These are phyloP conservation scores for Musca vetustissima DNA, from an alignment of 1,140 invertebrate genomes.

Conservation along the genomic window DNA sequence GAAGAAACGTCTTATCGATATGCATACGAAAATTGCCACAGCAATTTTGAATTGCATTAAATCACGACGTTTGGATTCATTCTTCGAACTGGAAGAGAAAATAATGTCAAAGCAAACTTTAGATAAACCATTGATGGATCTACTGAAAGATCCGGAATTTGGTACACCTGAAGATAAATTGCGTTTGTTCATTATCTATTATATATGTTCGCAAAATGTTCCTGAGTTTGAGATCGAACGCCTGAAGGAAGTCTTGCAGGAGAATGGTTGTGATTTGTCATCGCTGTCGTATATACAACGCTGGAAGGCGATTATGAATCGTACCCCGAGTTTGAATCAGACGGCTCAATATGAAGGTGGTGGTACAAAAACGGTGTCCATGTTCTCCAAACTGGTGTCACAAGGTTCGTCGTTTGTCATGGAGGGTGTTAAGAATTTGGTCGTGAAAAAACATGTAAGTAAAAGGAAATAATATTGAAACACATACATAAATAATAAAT, in stretches of 20 bases:
- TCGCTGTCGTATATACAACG: slow-evolving; percentile 84
- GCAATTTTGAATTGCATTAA: slow-evolving; percentile 91
- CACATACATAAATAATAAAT: not conserved
- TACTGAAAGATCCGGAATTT: slow-evolving; percentile 81
- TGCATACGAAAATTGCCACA: slow-evolving; percentile 98
- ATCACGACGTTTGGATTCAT: slow-evolving; percentile 87
- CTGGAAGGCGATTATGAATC: slow-evolving; percentile 67
- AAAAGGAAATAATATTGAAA: not conserved
- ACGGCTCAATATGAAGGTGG: slow-evolving; percentile 85
- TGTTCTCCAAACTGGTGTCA: slow-evolving; percentile 97
- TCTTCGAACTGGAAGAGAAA: slow-evolving; percentile 98
- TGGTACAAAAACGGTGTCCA: slow-evolving; percentile 93
- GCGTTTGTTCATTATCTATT: slow-evolving; percentile 92
- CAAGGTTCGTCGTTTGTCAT: slow-evolving; percentile 98
- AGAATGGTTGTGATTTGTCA: slow-evolving; percentile 82
- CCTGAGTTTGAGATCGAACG: slow-evolving; percentile 82
- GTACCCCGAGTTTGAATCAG: slow-evolving; percentile 41
- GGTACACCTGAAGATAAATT: slow-evolving; percentile 92
- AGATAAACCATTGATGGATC: slow-evolving; percentile 76
- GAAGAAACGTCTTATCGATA: slow-evolving; percentile 95
- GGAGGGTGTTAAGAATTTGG: slow-evolving; percentile 99
- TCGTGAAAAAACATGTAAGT: slow-evolving; percentile 94
- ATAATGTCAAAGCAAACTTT: slow-evolving; percentile 84
- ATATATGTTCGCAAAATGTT: slow-evolving; percentile 79
- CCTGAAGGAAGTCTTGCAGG: slow-evolving; percentile 75